Conservation (phyloP, 2,797 vertebrate species). For the Sebastes oblongus region DNA sequence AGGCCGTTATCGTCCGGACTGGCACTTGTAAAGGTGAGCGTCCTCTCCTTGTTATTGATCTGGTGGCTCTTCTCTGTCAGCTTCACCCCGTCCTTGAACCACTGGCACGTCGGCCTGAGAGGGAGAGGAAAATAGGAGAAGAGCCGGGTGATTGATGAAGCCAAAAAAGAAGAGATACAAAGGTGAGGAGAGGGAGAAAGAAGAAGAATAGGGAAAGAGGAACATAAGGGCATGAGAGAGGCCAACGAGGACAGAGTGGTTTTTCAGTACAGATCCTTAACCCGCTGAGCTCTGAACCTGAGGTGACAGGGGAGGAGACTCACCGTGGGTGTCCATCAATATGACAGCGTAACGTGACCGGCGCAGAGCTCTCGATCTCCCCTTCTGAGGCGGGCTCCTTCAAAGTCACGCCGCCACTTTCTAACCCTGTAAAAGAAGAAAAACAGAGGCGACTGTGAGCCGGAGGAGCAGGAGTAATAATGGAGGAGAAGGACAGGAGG, state of each 20-base stretch:
- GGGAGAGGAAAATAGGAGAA: not conserved
- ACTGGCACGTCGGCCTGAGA: conserved; percentile 90
- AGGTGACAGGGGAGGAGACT: conserved; percentile 58
- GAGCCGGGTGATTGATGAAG: not conserved
- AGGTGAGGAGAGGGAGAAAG: not conserved
- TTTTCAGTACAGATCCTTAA: conserved; percentile 18
- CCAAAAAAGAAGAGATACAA: not conserved
- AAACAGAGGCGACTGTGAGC: conserved; percentile 30
- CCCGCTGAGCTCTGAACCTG: conserved; percentile 21
- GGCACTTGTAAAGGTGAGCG: conserved; percentile 84
- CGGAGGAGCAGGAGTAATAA: not conserved
- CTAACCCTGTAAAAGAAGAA: conserved; percentile 86
- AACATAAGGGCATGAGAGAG: conserved; percentile 27
- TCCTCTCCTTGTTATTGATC: conserved; percentile 92
- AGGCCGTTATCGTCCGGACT: conserved; percentile 88
- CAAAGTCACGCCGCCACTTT: conserved; percentile 89
- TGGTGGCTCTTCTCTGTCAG: conserved; percentile 84
- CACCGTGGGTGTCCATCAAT: conserved; percentile 97
- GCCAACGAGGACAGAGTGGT: not conserved
- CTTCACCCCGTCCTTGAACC: conserved; percentile 87
- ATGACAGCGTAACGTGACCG: conserved; percentile 89
- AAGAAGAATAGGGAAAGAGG: not conserved
- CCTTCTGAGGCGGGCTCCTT: conserved; percentile 86
- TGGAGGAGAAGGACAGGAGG: conserved; percentile 6
- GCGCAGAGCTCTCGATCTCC: conserved; percentile 90